Evolutionary conservation across 2,888 invertebrate genomes (phyloP).

Genomic region (Acleris laterana): DNA sequence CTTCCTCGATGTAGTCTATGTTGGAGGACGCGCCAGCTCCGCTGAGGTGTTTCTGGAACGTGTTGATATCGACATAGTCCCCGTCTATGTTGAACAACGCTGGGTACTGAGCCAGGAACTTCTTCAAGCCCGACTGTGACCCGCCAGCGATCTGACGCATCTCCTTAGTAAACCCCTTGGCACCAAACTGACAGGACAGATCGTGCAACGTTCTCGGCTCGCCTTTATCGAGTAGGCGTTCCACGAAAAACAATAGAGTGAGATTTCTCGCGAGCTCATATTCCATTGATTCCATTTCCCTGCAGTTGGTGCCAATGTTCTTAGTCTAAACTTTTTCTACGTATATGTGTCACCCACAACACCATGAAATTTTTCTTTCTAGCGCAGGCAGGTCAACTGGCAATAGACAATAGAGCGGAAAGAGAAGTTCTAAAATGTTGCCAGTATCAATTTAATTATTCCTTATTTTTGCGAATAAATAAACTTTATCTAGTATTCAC

Average conservation of each 20-base stretch:
- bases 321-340: constrained; percentile 82
- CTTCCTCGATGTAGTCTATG: constrained; percentile 96
- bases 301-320: constrained; percentile 83
- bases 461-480: constrained; percentile 3
- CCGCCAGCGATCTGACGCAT: constrained; percentile 98
- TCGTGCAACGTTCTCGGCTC: constrained; percentile 98
- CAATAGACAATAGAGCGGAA: constrained; percentile 68
- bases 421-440: constrained; percentile 48
- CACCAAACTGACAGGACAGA: constrained; percentile 99
- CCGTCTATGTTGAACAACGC: constrained; percentile 97
- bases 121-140: constrained; percentile 97
- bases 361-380: constrained; percentile 82
- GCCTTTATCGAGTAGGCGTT: constrained; percentile 98
- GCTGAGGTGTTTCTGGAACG: constrained; percentile 86
- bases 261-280: constrained; percentile 97
- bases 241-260: constrained; percentile 99
- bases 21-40: constrained; percentile 87
- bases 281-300: constrained; percentile 95
- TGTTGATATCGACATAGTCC: constrained; percentile 94
- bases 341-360: constrained; percentile 84
- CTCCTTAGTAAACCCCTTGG: constrained; percentile 99
- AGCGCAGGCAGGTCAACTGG: constrained; percentile 55
- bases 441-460: constrained; percentile 18
- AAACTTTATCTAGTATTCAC: not conserved
- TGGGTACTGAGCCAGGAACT: constrained; percentile 98